A percentile compares a stretch with the other conserved stretches of the same genome.
Conservation (phyloP, 2,797 vertebrate species). For the Coccyzus lansbergi region DNA sequence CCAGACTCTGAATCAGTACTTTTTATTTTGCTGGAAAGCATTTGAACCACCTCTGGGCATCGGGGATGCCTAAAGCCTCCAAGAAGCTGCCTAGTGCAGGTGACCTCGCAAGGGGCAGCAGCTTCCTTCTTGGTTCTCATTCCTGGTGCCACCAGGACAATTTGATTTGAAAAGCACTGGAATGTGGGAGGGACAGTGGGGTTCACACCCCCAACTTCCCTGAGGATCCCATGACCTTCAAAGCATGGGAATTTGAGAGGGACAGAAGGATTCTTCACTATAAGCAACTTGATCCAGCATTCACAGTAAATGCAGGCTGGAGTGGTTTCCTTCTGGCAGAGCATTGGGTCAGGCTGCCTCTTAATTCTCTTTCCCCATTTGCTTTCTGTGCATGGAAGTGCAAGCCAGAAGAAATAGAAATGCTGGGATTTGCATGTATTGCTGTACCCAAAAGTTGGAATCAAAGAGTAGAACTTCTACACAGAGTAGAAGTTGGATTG, state of each 20-base stretch:
- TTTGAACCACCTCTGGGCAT: neutral
- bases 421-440: neutral
- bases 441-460: neutral
- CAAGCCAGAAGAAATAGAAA: neutral
- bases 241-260: accelerated
- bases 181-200: neutral
- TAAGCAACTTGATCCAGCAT: neutral
- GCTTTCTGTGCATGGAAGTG: neutral
- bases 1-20: neutral
- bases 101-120: accelerated
- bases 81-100: accelerated
- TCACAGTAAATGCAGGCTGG: neutral
- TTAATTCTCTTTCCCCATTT: neutral
- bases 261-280: no score
- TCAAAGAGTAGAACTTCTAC: no score
- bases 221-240: neutral
- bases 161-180: accelerated
- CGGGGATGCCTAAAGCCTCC: neutral
- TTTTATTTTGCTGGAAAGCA: neutral
- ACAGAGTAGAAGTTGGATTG: neutral
- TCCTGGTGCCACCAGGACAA: neutral
- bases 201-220: neutral
- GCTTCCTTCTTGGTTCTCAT: neutral
- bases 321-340: neutral
- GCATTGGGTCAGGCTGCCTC: neutral